A percentile compares a stretch with the other conserved stretches of the same genome.
These are phyloP conservation scores for Adelges cooleyi DNA, from an alignment of 1,140 invertebrate species.

Conservation along the genomic window DNA sequence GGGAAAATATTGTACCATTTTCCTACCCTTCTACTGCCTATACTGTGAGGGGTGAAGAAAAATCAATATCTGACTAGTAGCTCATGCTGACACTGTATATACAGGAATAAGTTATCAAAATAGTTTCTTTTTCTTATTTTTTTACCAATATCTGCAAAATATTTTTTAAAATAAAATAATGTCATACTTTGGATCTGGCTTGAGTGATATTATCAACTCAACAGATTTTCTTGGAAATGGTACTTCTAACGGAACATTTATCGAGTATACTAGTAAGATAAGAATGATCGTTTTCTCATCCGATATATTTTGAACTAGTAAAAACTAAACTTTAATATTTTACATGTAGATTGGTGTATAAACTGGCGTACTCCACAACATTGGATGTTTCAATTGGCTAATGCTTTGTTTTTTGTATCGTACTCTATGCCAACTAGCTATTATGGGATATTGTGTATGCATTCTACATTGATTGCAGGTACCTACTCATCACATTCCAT, in stretches of 20 bases:
- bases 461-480: slow-evolving; percentile 64
- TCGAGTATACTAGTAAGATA: not conserved
- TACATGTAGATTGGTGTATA: slow-evolving; percentile 43
- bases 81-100: too few species aligned
- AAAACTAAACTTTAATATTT: not conserved
- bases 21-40: too few species aligned
- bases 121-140: too few species aligned
- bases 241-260: not conserved
- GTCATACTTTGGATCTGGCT: slow-evolving; percentile 9
- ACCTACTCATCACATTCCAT: too few species aligned
- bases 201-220: not conserved
- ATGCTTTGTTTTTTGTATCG: slow-evolving; percentile 60
- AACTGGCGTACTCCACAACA: slow-evolving; percentile 56
- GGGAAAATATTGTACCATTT: too few species aligned
- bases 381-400: slow-evolving; percentile 59
- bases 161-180: not conserved
- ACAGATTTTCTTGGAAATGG: not conserved
- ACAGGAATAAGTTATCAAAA: too few species aligned
- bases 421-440: slow-evolving; percentile 63
- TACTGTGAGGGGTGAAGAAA: too few species aligned
- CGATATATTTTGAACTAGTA: not conserved
- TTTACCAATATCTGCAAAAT: too few species aligned
- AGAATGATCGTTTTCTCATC: not conserved
- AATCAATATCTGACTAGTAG: too few species aligned
- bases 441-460: slow-evolving; percentile 69